A percentile compares a stretch with the other conserved stretches of the same genome.
Conservation (phyloP, 2,113 vertebrate species). For the Phocoena sinus region DNA sequence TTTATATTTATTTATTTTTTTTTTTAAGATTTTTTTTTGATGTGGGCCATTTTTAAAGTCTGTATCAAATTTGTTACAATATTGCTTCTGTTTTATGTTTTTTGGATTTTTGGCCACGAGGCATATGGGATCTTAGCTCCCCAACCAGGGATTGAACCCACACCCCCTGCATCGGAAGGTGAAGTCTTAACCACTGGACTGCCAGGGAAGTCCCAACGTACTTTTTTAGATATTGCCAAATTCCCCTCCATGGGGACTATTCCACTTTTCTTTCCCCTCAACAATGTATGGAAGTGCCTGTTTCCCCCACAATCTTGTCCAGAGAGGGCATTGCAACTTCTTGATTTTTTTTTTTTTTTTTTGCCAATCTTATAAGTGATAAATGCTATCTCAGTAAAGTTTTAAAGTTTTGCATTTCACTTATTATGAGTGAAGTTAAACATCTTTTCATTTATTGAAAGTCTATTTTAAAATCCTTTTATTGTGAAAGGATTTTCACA, state of each 20-base stretch:
- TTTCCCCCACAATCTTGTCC: not conserved
- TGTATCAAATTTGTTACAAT: too few relatives aligned
- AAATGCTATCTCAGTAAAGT: not conserved
- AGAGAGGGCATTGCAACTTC: not conserved
- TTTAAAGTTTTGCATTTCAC: not conserved
- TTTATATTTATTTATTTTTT: too few relatives aligned
- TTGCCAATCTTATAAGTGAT: not conserved
- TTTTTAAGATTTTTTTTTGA: too few relatives aligned
- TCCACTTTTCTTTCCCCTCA: not conserved
- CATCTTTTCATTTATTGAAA: not conserved
- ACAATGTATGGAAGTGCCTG: not conserved
- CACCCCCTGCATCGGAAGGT: too few relatives aligned
- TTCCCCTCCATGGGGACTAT: not conserved
- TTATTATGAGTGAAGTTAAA: not conserved
- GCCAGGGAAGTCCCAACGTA: not conserved
- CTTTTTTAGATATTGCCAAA: not conserved
- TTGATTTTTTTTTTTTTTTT: not conserved
- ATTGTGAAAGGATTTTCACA: too few relatives aligned
- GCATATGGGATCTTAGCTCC: too few relatives aligned
- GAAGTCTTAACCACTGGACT: too few relatives aligned
- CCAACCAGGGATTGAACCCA: too few relatives aligned
- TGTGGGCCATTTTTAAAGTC: too few relatives aligned
- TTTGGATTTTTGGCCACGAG: too few relatives aligned
- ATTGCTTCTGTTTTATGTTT: too few relatives aligned
- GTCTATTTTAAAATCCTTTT: not conserved